phyloP scores from a whole-genome alignment of 2,888 invertebrate species.

The Abrostola tripartita region DNA sequence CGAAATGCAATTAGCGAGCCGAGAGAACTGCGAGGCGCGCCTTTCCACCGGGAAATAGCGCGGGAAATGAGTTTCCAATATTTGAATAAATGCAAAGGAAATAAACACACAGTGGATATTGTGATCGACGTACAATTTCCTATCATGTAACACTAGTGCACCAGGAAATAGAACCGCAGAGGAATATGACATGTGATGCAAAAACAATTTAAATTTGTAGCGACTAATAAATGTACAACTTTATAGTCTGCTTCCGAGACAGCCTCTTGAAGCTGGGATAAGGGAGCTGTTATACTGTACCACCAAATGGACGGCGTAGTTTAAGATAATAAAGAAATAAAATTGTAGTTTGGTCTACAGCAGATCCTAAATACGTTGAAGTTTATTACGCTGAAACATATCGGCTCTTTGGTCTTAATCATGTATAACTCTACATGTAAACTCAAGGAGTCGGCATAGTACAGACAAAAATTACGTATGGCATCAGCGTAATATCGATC shows the following conservation, averaged over 20 bases:
- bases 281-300: background rate
- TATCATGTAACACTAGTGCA: conserved; percentile 56
- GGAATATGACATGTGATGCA: conserved; percentile 37
- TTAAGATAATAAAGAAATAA: no score
- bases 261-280: no score
- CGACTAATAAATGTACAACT: background rate
- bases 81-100: conserved; percentile 84
- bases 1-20: conserved; percentile 56
- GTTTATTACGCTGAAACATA: background rate
- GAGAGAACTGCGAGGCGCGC: conserved; percentile 54
- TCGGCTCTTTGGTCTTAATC: conserved; percentile 1
- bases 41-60: conserved; percentile 74
- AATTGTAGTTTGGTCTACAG: no score
- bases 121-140: conserved; percentile 73
- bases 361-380: background rate
- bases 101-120: conserved; percentile 85
- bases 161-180: conserved; percentile 66
- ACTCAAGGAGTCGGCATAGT: conserved; percentile 53
- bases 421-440: conserved; percentile 10
- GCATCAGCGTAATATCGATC: conserved; percentile 79
- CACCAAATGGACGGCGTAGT: background rate
- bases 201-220: conserved; percentile 28
- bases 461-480: conserved; percentile 75
- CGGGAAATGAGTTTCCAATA: conserved; percentile 85
- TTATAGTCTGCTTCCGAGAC: background rate